A percentile compares a stretch with the other conserved stretches of the same genome.
Evolutionary conservation across 1,140 invertebrate species (phyloP).

Genomic region (Calliphora vicina): DNA sequence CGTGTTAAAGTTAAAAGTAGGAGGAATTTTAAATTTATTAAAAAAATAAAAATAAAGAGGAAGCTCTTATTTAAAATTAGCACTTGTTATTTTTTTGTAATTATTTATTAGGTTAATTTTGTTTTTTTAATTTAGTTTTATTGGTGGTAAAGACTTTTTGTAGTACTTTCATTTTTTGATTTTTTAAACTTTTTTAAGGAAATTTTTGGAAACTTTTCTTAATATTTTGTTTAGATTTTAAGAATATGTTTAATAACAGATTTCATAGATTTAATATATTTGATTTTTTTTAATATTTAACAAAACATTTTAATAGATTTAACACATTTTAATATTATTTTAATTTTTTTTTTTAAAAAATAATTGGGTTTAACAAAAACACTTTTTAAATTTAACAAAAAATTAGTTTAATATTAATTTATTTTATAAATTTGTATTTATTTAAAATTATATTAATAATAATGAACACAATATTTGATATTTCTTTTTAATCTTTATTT

Average conservation of each 20-base stretch:
- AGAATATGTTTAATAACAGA: neutral
- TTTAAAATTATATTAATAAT: neutral
- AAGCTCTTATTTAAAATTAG: neutral
- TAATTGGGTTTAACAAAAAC: too few species aligned
- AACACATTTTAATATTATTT: too few species aligned
- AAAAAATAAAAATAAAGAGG: neutral
- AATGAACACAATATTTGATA: neutral
- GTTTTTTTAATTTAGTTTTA: slow-evolving; percentile 21
- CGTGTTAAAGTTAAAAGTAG: neutral
- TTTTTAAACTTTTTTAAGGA: neutral
- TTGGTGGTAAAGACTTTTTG: neutral
- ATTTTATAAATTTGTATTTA: neutral
- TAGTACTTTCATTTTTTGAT: slow-evolving; percentile 23
- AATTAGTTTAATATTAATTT: neutral
- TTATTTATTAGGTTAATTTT: neutral
- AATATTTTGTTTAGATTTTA: neutral
- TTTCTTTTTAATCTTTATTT: neutral
- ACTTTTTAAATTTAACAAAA: too few species aligned
- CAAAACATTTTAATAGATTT: too few species aligned
- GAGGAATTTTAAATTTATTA: neutral
- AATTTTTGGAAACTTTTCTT: neutral
- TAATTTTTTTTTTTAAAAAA: too few species aligned
- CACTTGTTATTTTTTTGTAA: neutral
- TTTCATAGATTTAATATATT: too few species aligned
- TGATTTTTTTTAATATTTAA: too few species aligned